Evolutionary conservation across 2,113 vertebrate genomes (phyloP), one percentile per base, ranked within the genome.

Genomic region (Podilymbus podiceps): DNA sequence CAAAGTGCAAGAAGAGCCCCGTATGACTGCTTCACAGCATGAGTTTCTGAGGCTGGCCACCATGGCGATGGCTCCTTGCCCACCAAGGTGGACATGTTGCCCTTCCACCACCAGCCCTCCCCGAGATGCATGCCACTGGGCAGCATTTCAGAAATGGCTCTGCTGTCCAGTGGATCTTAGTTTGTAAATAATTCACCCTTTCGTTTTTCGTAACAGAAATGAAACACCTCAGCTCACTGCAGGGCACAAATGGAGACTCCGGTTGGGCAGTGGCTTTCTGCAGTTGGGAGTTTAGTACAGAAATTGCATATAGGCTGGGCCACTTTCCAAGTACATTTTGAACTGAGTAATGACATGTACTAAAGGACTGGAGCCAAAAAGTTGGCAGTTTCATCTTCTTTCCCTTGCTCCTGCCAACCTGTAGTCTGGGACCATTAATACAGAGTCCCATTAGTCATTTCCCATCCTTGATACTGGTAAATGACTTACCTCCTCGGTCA

Each of bases 301-400:
- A 85, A 97, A 91, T 49, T 73, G 78, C 63, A 88, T 93, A 88
- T 31, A 93, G 78, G 12, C 77, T 92, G 85, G 96, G 94, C 89
- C 28, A 66, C 38, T 69, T 94, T 87, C 94, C 96, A 91, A 90
- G 92, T 93, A 95, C 95, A 96, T 95, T 85, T 95, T 95, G 95
- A 96, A 95, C 93, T 72, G 38, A 95, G 84, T 58, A 93, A 28
- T 95, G 95, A 96, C 94, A 93, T 73, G 81, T 91, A 93, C 71
- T 53, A 77, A 33, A 83, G 91, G 55, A 94, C 58, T 4, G 4
- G 50, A 82, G 93, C 93, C 97, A 97, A 88, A 91, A 94, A 76
- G 15, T 81, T 90, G 74, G 77, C 56, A 38, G 67, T 79, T 94
- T 94, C 89, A 89, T 94, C 89, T 94, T 72, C 83, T 95, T 95